These are phyloP conservation scores for Dicranocentrus wangi DNA, from an alignment of 2,888 invertebrate genomes.

Conservation along the genomic window DNA sequence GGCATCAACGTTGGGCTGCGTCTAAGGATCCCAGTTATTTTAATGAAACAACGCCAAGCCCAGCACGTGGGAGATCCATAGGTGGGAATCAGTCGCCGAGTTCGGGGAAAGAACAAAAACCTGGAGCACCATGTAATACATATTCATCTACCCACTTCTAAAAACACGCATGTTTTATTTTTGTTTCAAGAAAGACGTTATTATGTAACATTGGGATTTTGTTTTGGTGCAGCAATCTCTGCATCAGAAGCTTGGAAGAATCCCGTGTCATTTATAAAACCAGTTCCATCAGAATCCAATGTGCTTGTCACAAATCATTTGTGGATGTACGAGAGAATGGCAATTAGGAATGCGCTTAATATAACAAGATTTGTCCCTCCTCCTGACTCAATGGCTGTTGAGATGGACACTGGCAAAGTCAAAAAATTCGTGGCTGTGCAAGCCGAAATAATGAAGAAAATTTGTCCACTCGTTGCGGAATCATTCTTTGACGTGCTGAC, in stretches of 20 bases:
- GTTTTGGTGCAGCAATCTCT: not conserved
- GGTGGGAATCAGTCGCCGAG: not conserved
- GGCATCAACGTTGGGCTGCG: conserved; percentile 27
- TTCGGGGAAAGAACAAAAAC: no score
- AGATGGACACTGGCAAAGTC: conserved; percentile 25
- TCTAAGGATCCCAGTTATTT: not conserved
- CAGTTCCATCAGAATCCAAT: conserved; percentile 26
- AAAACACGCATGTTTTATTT: not conserved
- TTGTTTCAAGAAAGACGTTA: not conserved
- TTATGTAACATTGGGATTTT: not conserved
- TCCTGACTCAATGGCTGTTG: not conserved
- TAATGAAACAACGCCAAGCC: not conserved
- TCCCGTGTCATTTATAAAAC: conserved; percentile 22
- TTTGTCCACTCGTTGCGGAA: conserved; percentile 46
- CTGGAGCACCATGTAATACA: not conserved
- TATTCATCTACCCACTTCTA: not conserved
- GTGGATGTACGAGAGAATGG: conserved; percentile 42
- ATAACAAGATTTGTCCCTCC: conserved; percentile 42
- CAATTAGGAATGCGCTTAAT: conserved; percentile 41
- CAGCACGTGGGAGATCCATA: not conserved
- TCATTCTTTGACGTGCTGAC: conserved; percentile 40
- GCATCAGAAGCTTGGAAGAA: conserved; percentile 37
- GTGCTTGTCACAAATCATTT: conserved; percentile 38
- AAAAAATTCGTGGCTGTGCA: conserved; percentile 34
- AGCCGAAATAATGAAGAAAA: conserved; percentile 54